Evolutionary conservation across 2,113 vertebrate species (phyloP).

Genomic region (Lycocorax pyrrhopterus): DNA sequence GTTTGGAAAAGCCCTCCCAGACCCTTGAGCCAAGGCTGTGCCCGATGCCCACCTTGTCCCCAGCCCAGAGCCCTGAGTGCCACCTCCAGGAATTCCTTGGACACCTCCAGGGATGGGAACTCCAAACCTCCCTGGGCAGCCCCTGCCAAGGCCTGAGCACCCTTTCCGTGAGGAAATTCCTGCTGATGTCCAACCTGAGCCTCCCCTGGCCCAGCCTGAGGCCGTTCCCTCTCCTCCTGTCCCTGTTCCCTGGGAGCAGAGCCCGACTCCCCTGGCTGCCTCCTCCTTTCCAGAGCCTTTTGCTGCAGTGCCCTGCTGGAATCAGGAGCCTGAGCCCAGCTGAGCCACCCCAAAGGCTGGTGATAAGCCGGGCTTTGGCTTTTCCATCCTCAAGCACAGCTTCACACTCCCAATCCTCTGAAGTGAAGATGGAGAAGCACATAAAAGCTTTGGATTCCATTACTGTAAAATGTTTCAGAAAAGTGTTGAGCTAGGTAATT

Average conservation of each 20-base stretch:
- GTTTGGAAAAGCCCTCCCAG: background rate
- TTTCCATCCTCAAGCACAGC: background rate
- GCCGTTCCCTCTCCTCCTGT: background rate
- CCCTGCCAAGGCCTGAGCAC: fast-evolving
- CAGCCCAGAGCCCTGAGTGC: background rate
- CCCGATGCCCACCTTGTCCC: fast-evolving
- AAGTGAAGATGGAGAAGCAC: slow-evolving; percentile 28
- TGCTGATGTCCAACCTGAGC: fast-evolving
- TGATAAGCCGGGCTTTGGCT: background rate
- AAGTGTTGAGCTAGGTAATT: slow-evolving; percentile 70
- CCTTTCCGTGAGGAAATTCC: background rate
- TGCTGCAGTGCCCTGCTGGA: fast-evolving
- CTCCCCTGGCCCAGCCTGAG: background rate
- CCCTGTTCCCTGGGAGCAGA: background rate
- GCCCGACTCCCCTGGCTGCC: background rate
- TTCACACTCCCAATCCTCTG: slow-evolving; percentile 4
- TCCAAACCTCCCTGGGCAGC: background rate
- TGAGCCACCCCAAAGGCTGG: background rate
- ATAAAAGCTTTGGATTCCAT: slow-evolving; percentile 62
- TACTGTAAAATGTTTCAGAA: slow-evolving; percentile 58
- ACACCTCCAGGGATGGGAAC: background rate
- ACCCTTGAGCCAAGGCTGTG: fast-evolving
- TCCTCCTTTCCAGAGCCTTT: background rate
- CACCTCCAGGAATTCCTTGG: background rate
- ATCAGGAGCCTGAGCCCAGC: background rate